Conservation (phyloP, 2,888 invertebrate species). For the Nematopogon swammerdamellus region DNA sequence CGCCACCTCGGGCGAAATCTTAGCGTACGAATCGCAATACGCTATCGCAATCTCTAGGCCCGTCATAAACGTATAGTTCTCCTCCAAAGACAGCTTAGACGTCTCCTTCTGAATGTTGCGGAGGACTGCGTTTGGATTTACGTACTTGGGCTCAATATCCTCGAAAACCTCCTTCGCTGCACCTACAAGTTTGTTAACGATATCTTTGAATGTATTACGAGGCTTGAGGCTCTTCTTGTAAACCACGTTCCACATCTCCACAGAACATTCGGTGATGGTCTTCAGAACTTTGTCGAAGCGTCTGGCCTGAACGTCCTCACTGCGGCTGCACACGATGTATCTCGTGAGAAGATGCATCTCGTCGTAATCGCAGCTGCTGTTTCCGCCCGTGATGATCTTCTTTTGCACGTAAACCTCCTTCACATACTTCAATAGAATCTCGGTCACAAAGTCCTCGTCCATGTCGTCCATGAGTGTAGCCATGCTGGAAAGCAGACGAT, state of each 20-base stretch:
- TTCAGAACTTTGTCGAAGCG: conserved; percentile 22
- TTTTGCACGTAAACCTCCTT: conserved; percentile 17
- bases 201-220: conserved; percentile 14
- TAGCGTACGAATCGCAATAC: conserved; percentile 7
- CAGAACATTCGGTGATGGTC: conserved; percentile 21
- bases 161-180: background rate
- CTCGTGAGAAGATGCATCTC: conserved; percentile 18
- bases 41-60: conserved; percentile 22
- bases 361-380: conserved; percentile 8
- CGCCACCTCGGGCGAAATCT: background rate
- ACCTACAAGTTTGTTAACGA: conserved; percentile 16
- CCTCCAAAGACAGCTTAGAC: conserved; percentile 16
- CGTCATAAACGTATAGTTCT: conserved; percentile 26
- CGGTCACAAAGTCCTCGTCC: conserved; percentile 20
- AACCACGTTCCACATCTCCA: conserved; percentile 19
- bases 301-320: conserved; percentile 21
- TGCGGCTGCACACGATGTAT: conserved; percentile 21
- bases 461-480: conserved; percentile 22
- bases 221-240: conserved; percentile 12
- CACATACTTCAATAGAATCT: conserved; percentile 21
- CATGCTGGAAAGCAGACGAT: conserved; percentile 15
- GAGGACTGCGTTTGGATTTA: conserved; percentile 21
- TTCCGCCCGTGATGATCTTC: conserved; percentile 5
- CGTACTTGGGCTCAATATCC: conserved; percentile 13
- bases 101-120: conserved; percentile 17